Evolutionary conservation across 2,797 vertebrate species (phyloP).

Genomic region (Enteromius anoplus): DNA sequence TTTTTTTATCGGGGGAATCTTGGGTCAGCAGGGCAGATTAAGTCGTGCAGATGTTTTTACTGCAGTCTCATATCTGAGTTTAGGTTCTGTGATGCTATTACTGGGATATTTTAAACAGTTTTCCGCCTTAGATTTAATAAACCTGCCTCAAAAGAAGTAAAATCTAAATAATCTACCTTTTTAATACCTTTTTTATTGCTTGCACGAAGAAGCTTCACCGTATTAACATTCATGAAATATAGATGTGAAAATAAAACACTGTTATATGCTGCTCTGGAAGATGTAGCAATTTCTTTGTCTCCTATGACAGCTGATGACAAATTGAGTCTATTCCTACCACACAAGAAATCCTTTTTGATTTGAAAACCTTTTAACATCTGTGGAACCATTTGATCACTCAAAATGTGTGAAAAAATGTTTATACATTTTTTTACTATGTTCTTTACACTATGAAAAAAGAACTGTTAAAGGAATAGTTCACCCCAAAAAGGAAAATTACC

Average conservation of each 20-base stretch:
- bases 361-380: too few relatives aligned
- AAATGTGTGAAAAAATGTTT: not conserved
- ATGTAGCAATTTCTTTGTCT: conserved; percentile 25
- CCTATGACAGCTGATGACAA: conserved; percentile 5
- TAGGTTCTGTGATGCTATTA: conserved; percentile 2
- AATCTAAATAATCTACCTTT: conserved; percentile 32
- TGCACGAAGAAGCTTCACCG: not conserved
- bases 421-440: not conserved
- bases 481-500: too few relatives aligned
- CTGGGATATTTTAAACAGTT: conserved; percentile 23
- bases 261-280: conserved; percentile 19
- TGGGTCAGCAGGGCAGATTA: conserved; percentile 29
- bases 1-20: conserved; percentile 18
- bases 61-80: conserved; percentile 14
- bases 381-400: not conserved
- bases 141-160: conserved; percentile 6
- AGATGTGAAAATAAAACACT: conserved; percentile 11
- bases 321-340: not conserved
- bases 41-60: conserved; percentile 27
- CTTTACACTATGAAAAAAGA: not conserved
- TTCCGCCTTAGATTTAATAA: conserved; percentile 2
- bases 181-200: conserved; percentile 33
- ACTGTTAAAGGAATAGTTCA: not conserved
- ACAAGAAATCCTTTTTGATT: conserved; percentile 11
- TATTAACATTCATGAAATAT: conserved; percentile 24